A percentile compares a stretch with the other conserved stretches of the same genome.
phyloP scores from a whole-genome alignment of 2,888 invertebrate genomes.

The Rhynchonema sp. region DNA sequence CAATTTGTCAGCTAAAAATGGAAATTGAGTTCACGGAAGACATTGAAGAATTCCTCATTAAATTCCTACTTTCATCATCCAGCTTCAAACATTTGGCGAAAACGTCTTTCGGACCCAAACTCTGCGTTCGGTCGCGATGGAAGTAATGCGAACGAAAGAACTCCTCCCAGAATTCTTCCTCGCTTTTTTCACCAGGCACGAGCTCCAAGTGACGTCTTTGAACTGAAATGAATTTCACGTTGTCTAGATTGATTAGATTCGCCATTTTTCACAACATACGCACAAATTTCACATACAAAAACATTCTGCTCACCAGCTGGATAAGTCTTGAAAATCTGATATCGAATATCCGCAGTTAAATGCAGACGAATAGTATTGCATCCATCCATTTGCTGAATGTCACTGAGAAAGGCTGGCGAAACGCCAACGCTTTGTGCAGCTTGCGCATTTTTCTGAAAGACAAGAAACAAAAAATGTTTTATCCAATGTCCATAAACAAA shows the following conservation, averaged over 20 bases:
- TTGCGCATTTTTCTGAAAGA: too few species aligned
- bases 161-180: constrained; percentile 95
- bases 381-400: constrained; percentile 19
- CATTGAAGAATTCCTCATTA: too few species aligned
- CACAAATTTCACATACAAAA: not conserved
- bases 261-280: too few species aligned
- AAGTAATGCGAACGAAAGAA: constrained; percentile 97
- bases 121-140: constrained; percentile 57
- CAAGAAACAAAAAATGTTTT: too few species aligned
- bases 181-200: constrained; percentile 81
- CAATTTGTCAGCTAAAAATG: too few species aligned
- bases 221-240: constrained; percentile 38
- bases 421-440: constrained; percentile 41
- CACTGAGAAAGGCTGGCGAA: constrained; percentile 41
- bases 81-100: constrained; percentile 92
- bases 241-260: too few species aligned
- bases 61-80: constrained; percentile 57
- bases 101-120: constrained; percentile 52
- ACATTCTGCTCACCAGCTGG: constrained; percentile 45
- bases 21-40: too few species aligned
- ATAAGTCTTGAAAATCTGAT: constrained; percentile 95
- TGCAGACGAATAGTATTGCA: constrained; percentile 47
- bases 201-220: constrained; percentile 85
- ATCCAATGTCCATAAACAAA: too few species aligned
- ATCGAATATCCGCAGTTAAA: constrained; percentile 83